Percentiles rank a stretch among this genome's conserved stretches.
Evolutionary conservation across 2,888 invertebrate species (phyloP).

Genomic region (Bhutanitis thaidina): DNA sequence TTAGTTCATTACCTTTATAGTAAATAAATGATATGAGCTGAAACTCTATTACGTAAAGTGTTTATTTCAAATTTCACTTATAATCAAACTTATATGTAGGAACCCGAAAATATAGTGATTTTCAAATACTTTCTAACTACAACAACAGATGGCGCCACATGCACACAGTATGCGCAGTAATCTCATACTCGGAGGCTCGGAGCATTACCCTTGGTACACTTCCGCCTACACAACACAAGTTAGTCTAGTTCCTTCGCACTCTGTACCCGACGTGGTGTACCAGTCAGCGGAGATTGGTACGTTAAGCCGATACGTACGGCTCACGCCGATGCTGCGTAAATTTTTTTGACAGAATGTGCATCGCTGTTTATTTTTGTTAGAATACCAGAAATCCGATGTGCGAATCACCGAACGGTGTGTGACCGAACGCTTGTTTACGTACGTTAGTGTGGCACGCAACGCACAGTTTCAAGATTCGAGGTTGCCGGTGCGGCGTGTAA

Average conservation of each 20-base stretch:
- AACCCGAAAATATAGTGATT: too few species aligned
- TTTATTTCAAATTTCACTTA: too few species aligned
- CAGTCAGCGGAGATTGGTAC: background rate
- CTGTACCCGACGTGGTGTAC: slow-evolving; percentile 5
- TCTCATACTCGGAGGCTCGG: slow-evolving; percentile 13
- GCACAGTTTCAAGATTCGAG: slow-evolving; percentile 16
- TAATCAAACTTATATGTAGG: too few species aligned
- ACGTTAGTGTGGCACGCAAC: slow-evolving; percentile 7
- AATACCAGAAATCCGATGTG: slow-evolving; percentile 23
- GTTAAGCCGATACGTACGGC: too few species aligned
- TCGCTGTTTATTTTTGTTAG: slow-evolving; percentile 23
- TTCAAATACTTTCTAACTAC: background rate
- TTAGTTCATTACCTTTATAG: too few species aligned
- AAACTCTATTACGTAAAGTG: too few species aligned
- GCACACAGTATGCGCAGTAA: slow-evolving; percentile 19
- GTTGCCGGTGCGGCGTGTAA: slow-evolving; percentile 27
- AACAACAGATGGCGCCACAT: slow-evolving; percentile 17
- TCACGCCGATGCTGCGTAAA: slow-evolving; percentile 20
- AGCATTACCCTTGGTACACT: slow-evolving; percentile 23
- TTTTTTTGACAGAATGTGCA: slow-evolving; percentile 23
- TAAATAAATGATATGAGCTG: too few species aligned
- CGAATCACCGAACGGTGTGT: slow-evolving; percentile 23
- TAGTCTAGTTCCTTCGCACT: slow-evolving; percentile 23
- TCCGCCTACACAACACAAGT: slow-evolving; percentile 29
- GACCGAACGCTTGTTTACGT: slow-evolving; percentile 23